Percentiles rank a stretch among this genome's conserved stretches.
Evolutionary conservation across 2,797 vertebrate genomes (phyloP).

Genomic region (Dipus sagitta): DNA sequence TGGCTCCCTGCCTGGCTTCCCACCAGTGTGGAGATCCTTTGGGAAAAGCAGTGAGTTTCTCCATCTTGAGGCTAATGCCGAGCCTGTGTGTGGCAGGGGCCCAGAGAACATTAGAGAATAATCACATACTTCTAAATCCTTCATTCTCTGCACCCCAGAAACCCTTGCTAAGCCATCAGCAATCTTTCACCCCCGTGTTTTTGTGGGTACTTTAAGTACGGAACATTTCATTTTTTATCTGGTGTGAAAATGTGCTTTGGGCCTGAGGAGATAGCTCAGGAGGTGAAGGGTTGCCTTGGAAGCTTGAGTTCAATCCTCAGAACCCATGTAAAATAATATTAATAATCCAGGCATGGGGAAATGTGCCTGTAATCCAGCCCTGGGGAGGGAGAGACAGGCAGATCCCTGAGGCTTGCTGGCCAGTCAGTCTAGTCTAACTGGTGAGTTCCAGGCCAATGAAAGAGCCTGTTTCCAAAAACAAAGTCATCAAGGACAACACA

Average conservation of each 20-base stretch:
- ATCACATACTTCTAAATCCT: background rate
- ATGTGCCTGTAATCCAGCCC: no score
- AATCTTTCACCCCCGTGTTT: background rate
- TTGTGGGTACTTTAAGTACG: background rate
- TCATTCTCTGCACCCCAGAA: background rate
- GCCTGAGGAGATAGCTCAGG: no score
- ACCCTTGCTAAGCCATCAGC: background rate
- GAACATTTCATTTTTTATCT: background rate
- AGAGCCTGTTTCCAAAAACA: no score
- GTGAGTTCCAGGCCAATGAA: no score
- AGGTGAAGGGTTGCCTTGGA: no score
- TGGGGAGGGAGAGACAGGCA: no score
- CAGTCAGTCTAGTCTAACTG: no score
- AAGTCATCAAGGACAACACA: no score
- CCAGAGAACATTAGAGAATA: background rate
- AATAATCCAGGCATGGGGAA: no score
- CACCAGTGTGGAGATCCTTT: background rate
- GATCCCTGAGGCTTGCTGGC: no score
- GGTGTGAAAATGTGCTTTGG: no score
- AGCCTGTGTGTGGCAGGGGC: fast-evolving
- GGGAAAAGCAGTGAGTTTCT: background rate
- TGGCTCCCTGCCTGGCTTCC: background rate
- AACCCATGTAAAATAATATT: background rate
- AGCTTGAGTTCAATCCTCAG: no score
- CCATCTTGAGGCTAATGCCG: background rate